Evolutionary conservation across 2,888 invertebrate genomes (phyloP).

Genomic region (Nephrocerus scutellatus): DNA sequence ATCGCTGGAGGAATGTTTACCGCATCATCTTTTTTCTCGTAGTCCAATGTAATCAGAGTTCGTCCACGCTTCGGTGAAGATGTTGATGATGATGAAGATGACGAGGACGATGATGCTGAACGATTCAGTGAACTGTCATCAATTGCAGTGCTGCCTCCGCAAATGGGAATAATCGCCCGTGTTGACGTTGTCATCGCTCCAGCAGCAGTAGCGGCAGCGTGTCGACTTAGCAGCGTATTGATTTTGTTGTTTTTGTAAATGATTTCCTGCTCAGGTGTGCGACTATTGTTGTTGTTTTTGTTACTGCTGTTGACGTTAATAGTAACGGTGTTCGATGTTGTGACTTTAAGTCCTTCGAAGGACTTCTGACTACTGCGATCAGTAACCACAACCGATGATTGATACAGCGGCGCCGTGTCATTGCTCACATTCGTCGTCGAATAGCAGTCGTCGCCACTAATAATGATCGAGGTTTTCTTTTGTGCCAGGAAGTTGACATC

Average conservation of each 20-base stretch:
- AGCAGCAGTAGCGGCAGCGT: conserved; percentile 16
- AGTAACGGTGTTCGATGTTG: conserved; percentile 55
- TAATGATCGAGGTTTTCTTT: conserved; percentile 65
- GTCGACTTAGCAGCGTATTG: conserved; percentile 40
- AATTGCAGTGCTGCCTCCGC: conserved; percentile 19
- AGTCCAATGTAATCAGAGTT: conserved; percentile 43
- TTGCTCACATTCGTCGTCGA: conserved; percentile 66
- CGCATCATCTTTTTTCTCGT: conserved; percentile 31
- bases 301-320: conserved; percentile 49
- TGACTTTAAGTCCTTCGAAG: conserved; percentile 43
- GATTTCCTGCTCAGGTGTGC: conserved; percentile 36
- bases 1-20: neutral
- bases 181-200: conserved; percentile 21
- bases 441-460: conserved; percentile 67
- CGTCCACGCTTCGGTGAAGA: conserved; percentile 35
- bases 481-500: conserved; percentile 30
- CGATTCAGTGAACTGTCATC: conserved; percentile 33
- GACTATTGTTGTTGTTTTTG: conserved; percentile 15
- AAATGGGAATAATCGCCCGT: conserved; percentile 49
- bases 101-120: conserved; percentile 42
- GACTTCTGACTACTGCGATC: conserved; percentile 49
- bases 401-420: conserved; percentile 59
- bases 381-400: conserved; percentile 66
- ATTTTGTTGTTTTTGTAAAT: conserved; percentile 43
- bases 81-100: conserved; percentile 27